Evolutionary conservation across 2,888 invertebrate genomes (phyloP), one percentile per base, ranked within the genome.

Genomic region (Colletes collaris): DNA sequence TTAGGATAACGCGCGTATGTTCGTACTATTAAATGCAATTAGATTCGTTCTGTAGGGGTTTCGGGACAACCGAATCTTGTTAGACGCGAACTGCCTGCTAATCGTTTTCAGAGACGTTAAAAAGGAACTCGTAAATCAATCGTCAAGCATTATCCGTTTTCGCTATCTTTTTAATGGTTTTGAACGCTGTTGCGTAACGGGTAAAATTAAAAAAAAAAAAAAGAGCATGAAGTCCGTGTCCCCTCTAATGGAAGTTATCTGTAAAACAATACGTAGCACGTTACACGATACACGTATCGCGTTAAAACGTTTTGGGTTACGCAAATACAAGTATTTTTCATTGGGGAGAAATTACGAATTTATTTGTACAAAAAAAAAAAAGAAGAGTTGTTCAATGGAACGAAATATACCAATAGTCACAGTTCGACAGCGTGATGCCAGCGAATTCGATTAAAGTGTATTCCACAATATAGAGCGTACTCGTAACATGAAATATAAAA

Each of bases 401-500:
- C 77, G 81, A 86, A 82, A 85, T 76, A 79, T 83, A 79, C 50
- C 82, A 76, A 50, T 85, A 82, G 80, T 87, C 84, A 71, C 75
- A 85, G 76, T 78, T 86, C 64, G 81, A 85, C 76, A 81, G 80
- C 46, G 60, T 87, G 86, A 86, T 86, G 82, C 82, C 82, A 87
- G 79, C 81, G 76, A 87, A 81, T 86, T 83, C 76, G 73, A 81
- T 84, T 81, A 69, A 35, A 63, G 69, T 78, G 75, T 83, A 73
- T 84, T 83, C 82, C 72, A 81, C 73, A 81, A 81, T 85, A 84
- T 79, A 88, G 74, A 86, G 84, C 84, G 85, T 87, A 85, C 86
- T 85, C 80, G 68, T 72, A 92, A 92, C 92, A 91, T 91, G 91
- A 90, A 91, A 92, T 92, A 92, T 92, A 92, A 92, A 92, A 92